Conservation (phyloP, 2,888 invertebrate species). For the Drosophila trichaetosa region DNA sequence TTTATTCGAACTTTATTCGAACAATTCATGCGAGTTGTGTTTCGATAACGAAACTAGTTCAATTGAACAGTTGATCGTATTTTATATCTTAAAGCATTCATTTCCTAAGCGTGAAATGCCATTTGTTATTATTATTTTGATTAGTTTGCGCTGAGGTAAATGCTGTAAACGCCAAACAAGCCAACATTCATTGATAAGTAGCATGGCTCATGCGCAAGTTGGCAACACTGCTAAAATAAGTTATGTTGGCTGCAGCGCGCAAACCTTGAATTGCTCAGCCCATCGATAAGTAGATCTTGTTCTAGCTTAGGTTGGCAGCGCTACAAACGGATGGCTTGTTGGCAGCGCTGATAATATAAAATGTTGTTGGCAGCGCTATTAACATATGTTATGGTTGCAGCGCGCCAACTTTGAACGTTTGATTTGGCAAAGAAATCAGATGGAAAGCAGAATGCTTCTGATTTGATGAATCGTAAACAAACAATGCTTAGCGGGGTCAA, state of each 20-base stretch:
- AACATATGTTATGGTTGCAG: neutral
- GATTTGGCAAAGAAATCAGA: neutral
- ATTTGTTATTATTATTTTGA: neutral
- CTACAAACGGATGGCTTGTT: neutral
- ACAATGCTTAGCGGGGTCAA: slow-evolving; percentile 29
- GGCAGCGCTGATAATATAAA: neutral
- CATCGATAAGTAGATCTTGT: neutral
- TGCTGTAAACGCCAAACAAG: neutral
- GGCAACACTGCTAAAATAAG: neutral
- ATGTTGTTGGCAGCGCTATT: neutral
- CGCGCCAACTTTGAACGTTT: slow-evolving; percentile 32
- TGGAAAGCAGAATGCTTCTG: slow-evolving; percentile 8
- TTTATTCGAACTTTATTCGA: slow-evolving; percentile 41
- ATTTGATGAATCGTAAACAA: slow-evolving; percentile 10
- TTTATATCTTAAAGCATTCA: neutral
- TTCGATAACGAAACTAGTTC: slow-evolving; percentile 33
- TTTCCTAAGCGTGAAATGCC: neutral
- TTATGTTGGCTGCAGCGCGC: slow-evolving; percentile 7
- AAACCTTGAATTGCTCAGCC: slow-evolving; percentile 17
- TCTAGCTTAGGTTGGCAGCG: neutral
- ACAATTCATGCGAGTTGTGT: slow-evolving; percentile 25
- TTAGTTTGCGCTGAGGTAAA: slow-evolving; percentile 1
- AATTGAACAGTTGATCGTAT: neutral
- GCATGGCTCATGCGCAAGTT: neutral
- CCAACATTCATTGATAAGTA: neutral